Evolutionary conservation across 2,888 invertebrate species (phyloP).

Genomic region (Hyalella azteca): DNA sequence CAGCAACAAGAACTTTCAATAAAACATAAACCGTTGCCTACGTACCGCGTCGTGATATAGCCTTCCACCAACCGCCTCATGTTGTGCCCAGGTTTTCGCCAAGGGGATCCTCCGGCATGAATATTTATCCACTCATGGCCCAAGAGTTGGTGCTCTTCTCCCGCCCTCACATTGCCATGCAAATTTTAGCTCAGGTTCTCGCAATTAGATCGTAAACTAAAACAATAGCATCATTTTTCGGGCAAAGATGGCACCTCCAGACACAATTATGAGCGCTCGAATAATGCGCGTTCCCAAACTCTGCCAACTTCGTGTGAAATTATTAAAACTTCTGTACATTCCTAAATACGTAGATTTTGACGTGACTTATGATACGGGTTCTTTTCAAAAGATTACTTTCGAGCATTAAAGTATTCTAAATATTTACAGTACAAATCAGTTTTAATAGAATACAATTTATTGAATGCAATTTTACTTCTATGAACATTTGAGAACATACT

Average conservation of each 20-base stretch:
- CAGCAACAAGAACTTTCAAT: too few relatives aligned
- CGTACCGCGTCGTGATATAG: too few relatives aligned
- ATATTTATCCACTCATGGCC: conserved; percentile 10
- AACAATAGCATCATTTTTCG: conserved; percentile 33
- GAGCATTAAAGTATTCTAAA: too few relatives aligned
- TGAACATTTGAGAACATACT: too few relatives aligned
- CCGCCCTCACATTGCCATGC: conserved; percentile 25
- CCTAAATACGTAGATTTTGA: background rate
- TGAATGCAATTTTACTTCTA: too few relatives aligned
- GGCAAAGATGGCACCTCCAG: conserved; percentile 31
- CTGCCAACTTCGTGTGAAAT: background rate
- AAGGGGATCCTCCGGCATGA: background rate
- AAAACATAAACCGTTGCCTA: too few relatives aligned
- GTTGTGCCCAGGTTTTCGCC: background rate
- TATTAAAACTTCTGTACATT: background rate
- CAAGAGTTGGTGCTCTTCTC: background rate
- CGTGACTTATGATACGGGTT: too few relatives aligned
- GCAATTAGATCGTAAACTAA: conserved; percentile 32
- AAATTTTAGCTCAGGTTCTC: conserved; percentile 36
- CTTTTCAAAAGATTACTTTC: too few relatives aligned
- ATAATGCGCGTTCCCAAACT: conserved; percentile 13
- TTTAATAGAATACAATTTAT: too few relatives aligned
- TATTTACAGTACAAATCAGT: too few relatives aligned
- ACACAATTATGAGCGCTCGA: conserved; percentile 26
- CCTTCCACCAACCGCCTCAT: too few relatives aligned